phyloP scores from a whole-genome alignment of 2,113 vertebrate species.

The Urocolius indicus region DNA sequence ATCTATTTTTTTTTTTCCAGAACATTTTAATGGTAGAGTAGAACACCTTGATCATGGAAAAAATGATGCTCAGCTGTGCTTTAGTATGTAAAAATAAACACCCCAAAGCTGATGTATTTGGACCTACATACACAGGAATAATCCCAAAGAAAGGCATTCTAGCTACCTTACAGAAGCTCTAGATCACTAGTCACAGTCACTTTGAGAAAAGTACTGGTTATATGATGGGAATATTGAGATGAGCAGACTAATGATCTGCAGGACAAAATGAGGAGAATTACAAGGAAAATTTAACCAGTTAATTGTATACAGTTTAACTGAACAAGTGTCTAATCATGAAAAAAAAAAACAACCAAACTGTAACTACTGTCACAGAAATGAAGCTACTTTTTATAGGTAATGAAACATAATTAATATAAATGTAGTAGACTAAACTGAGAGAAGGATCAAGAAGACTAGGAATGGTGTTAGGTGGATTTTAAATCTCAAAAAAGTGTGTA shows the following conservation, averaged over 20 bases:
- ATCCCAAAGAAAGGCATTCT: not conserved
- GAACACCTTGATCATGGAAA: not conserved
- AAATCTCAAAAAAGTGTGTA: not conserved
- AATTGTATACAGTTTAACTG: not conserved
- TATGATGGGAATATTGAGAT: not conserved
- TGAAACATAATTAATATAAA: not conserved
- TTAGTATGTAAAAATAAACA: not conserved
- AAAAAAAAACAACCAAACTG: not conserved
- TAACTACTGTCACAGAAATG: not conserved
- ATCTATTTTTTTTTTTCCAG: not conserved
- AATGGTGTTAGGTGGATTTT: not conserved
- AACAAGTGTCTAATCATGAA: not conserved
- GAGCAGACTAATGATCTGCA: not conserved
- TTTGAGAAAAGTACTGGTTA: not conserved
- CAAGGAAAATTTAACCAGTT: not conserved
- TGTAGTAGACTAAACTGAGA: not conserved
- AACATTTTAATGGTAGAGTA: not conserved
- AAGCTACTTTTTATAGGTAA: not conserved
- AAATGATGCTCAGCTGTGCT: not conserved
- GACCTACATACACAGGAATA: not conserved
- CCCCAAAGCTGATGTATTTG: not conserved
- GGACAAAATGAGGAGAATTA: not conserved
- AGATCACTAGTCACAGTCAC: not conserved
- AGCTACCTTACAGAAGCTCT: not conserved
- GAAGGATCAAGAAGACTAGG: not conserved